Base-by-base conservation (phyloP, 1,140 invertebrate species). In the Mactra quadrangularis region DNA sequence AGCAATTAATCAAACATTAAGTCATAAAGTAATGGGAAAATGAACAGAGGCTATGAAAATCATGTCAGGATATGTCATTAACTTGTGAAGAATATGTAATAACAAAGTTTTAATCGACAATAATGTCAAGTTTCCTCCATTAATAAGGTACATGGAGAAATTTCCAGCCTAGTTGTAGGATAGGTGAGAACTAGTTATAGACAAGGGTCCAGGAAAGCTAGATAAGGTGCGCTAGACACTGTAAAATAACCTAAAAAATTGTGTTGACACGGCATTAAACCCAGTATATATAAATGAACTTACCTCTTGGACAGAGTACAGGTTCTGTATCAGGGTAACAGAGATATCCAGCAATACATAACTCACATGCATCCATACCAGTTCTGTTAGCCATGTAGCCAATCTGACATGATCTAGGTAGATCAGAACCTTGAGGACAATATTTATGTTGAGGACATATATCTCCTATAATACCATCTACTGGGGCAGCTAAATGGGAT, bases 311-410 rank as follows among this genome's bases (percentile, higher is more conserved):
- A 86, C 91, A 92, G 6, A 90, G 50, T 19, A 33, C 33, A 17
- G 91, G 91, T 1, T 84, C 89, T 35, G 71, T 50, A 13, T 87
- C 88, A 31, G 86, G 86, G 50, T 84, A 87, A 82, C 91, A 92
- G 1, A 91, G 72, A 68, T 85, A 91, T 15, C 91, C 90, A 33
- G 85, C 86, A 0, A 87, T 60, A 86, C 91, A 92, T 22, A 90
- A 76, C 2, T 82, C 64, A 86, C 90, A 91, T 0, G 25, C 81
- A 27, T 78, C 85, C 70, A 86, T 60, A n/a, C 90, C 90, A n/a
- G 90, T 91, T 35, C 70, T 85, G 88, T 91, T 92, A n/a, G 90
- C 88, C 74, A 87, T 86, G 66, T 87, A 87, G 45, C 91, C 91
- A 47, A 89, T 87, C 1, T 70, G 35, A 81, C 90, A 92, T 25